Conservation (phyloP, 2,797 vertebrate genomes). For the Typhlichthys eigenmanni region DNA sequence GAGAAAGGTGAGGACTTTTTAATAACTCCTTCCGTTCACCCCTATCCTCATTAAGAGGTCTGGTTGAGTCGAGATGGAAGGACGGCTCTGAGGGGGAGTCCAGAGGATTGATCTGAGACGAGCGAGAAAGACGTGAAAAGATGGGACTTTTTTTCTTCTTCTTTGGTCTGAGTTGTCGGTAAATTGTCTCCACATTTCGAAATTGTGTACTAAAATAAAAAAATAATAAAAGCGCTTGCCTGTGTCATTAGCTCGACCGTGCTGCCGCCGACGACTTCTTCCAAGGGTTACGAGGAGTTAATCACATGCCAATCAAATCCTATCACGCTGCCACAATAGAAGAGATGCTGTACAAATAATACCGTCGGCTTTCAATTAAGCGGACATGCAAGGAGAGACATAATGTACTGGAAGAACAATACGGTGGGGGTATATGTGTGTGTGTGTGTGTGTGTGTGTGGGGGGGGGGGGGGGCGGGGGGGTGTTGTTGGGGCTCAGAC, state of each 20-base stretch:
- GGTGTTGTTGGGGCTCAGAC: conserved; percentile 1
- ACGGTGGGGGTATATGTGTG: too few species aligned
- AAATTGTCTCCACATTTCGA: conserved; percentile 43
- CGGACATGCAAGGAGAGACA: conserved; percentile 40
- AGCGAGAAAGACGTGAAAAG: conserved; percentile 46
- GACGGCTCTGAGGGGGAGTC: conserved; percentile 43
- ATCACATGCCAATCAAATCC: conserved; percentile 75
- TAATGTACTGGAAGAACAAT: too few species aligned
- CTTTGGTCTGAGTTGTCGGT: conserved; percentile 40
- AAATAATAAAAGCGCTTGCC: conserved; percentile 64
- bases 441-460: too few species aligned
- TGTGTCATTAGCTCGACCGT: conserved; percentile 69
- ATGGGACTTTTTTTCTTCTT: conserved; percentile 34
- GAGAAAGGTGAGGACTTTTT: conserved; percentile 74
- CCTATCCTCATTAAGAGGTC: conserved; percentile 71
- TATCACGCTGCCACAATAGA: conserved; percentile 62
- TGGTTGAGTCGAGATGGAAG: conserved; percentile 56
- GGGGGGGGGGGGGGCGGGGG: too few species aligned
- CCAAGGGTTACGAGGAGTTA: conserved; percentile 77
- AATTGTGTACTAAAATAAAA: conserved; percentile 49
- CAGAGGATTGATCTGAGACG: conserved; percentile 62
- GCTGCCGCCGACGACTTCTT: conserved; percentile 67
- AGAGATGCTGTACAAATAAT: conserved; percentile 63
- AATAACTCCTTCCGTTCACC: conserved; percentile 74
- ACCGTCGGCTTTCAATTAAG: conserved; percentile 65